Conservation (phyloP, 2,113 vertebrate genomes). For the Cromileptes altivelis region DNA sequence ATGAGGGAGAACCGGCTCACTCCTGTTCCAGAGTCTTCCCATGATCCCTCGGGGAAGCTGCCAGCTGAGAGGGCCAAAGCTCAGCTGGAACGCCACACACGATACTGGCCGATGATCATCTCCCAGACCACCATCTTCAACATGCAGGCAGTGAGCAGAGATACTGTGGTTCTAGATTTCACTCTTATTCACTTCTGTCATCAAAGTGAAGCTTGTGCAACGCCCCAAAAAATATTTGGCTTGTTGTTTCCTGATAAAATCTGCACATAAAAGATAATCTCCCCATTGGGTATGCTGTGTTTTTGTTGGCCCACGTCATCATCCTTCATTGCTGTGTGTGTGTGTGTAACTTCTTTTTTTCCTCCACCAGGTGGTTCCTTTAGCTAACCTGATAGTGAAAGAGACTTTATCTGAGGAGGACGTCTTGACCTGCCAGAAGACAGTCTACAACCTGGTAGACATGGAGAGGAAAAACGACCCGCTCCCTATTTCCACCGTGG, state of each 20-base stretch:
- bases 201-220: not conserved
- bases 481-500: slow-evolving; percentile 97
- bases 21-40: slow-evolving; percentile 91
- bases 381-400: slow-evolving; percentile 97
- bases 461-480: slow-evolving; percentile 99
- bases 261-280: too few species aligned
- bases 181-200: not conserved
- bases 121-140: slow-evolving; percentile 99
- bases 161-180: not conserved
- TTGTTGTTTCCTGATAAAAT: not conserved
- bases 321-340: not conserved
- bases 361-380: slow-evolving; percentile 91
- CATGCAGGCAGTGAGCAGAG: slow-evolving; percentile 95
- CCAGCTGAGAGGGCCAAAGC: slow-evolving; percentile 93
- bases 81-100: slow-evolving; percentile 96
- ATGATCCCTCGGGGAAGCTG: slow-evolving; percentile 88
- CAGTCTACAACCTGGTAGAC: slow-evolving; percentile 97
- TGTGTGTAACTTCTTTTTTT: slow-evolving; percentile 2
- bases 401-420: slow-evolving; percentile 96
- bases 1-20: slow-evolving; percentile 98
- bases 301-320: not conserved
- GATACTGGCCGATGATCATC: slow-evolving; percentile 99
- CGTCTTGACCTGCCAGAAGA: slow-evolving; percentile 97
- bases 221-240: not conserved
- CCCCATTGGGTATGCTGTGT: too few species aligned